Conservation (phyloP, 2,797 vertebrate genomes). For the Darevskia nairensis region DNA sequence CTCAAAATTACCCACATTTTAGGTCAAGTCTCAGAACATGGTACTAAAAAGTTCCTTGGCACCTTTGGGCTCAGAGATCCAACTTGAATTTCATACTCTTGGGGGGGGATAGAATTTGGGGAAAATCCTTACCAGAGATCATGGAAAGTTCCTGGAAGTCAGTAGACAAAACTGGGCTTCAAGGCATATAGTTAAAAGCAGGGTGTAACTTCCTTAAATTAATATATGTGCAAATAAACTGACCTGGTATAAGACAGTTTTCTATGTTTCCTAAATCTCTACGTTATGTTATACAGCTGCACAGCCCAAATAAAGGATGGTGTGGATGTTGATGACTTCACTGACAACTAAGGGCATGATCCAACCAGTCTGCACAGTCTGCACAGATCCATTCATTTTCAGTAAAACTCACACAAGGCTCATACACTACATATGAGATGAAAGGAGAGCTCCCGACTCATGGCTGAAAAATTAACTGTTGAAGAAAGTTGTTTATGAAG, state of each 20-base stretch:
- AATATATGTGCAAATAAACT: too few species aligned
- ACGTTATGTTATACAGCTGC: slow-evolving; percentile 34
- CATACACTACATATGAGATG: neutral
- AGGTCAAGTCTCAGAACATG: neutral
- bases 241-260: neutral
- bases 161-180: neutral
- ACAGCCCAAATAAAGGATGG: slow-evolving; percentile 39
- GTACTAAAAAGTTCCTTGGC: neutral
- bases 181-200: too few species aligned
- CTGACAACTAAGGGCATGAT: slow-evolving; percentile 32
- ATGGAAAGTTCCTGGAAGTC: neutral
- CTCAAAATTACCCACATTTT: neutral
- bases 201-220: too few species aligned
- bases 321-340: slow-evolving; percentile 18
- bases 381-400: neutral
- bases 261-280: slow-evolving; percentile 11
- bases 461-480: neutral
- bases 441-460: neutral
- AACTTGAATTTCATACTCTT: slow-evolving; percentile 42
- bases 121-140: neutral
- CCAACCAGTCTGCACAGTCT: neutral
- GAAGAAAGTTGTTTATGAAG: neutral
- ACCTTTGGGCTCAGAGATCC: slow-evolving; percentile 43
- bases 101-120: slow-evolving; percentile 39
- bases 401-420: neutral